These are phyloP conservation scores for Acanthis flammea DNA, from an alignment of 2,797 vertebrate species.

Conservation along the genomic window DNA sequence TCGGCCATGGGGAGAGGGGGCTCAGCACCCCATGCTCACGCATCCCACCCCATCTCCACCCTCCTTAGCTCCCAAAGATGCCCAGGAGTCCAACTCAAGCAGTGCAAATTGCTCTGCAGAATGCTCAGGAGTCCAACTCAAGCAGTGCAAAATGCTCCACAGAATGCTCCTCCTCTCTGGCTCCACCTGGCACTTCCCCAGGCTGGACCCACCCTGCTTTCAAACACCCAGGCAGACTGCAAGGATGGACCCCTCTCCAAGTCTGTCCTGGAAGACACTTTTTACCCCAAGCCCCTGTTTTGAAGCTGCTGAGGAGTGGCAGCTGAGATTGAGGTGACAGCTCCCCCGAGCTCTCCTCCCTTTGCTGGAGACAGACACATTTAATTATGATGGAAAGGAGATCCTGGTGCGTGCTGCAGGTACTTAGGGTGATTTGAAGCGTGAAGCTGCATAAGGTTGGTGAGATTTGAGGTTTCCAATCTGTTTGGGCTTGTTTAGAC, in stretches of 20 bases:
- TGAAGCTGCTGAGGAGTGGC: not conserved
- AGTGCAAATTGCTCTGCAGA: no score
- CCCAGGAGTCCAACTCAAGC: no score
- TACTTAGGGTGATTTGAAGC: constrained; percentile 74
- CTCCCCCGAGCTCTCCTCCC: constrained; percentile 53
- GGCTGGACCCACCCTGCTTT: not conserved
- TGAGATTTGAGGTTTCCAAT: constrained; percentile 19
- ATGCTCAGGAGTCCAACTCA: no score
- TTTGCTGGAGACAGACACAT: constrained; percentile 71
- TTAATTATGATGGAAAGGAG: constrained; percentile 80
- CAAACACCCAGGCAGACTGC: not conserved
- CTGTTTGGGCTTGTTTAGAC: constrained; percentile 30
- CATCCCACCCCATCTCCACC: not conserved
- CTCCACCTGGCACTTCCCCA: fast-evolving
- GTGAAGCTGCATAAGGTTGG: constrained; percentile 60
- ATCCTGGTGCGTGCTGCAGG: constrained; percentile 57
- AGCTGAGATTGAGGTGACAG: constrained; percentile 52
- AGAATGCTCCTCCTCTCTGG: not conserved
- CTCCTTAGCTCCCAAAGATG: not conserved
- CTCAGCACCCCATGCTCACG: fast-evolving
- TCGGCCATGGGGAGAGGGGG: fast-evolving
- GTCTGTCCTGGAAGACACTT: not conserved
- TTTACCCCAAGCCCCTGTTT: not conserved
- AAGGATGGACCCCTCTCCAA: not conserved
- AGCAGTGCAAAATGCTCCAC: no score